Evolutionary conservation across 2,888 invertebrate species (phyloP).

Genomic region (Phymatocera aterrima): DNA sequence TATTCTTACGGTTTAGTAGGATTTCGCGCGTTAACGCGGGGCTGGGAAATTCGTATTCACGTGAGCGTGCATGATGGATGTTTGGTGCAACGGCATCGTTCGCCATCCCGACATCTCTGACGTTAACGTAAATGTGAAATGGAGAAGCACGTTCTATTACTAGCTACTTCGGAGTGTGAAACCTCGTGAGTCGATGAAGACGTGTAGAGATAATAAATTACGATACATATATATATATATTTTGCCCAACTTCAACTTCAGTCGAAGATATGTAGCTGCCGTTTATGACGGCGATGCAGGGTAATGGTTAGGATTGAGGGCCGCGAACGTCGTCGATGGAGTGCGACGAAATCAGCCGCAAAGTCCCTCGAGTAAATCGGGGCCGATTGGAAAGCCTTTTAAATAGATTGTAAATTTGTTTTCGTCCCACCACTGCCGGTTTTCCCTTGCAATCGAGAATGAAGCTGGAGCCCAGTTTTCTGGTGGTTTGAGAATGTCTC

Average conservation of each 20-base stretch:
- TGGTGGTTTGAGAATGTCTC: constrained; percentile 55
- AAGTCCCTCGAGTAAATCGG: constrained; percentile 53
- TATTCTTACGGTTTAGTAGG: constrained; percentile 16
- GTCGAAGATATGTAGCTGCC: not conserved
- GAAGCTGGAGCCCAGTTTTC: constrained; percentile 47
- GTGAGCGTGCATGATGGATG: constrained; percentile 62
- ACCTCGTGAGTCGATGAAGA: not conserved
- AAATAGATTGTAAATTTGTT: constrained; percentile 68
- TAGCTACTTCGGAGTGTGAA: not conserved
- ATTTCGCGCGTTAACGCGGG: not conserved
- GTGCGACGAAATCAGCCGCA: constrained; percentile 43
- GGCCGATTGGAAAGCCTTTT: constrained; percentile 64
- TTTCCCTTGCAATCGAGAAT: constrained; percentile 50
- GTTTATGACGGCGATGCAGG: not conserved
- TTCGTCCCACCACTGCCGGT: constrained; percentile 51
- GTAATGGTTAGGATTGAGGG: not conserved
- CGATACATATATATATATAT: too few relatives aligned
- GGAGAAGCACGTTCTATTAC: constrained; percentile 8
- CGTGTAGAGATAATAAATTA: not conserved
- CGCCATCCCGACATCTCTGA: constrained; percentile 56
- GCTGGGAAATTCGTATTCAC: constrained; percentile 36
- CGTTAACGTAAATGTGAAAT: not conserved
- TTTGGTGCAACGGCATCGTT: constrained; percentile 55
- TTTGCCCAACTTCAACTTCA: not conserved
- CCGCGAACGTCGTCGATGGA: constrained; percentile 34